Evolutionary conservation across 1,140 invertebrate genomes (phyloP).

Genomic region (Drosophila arawakana): DNA sequence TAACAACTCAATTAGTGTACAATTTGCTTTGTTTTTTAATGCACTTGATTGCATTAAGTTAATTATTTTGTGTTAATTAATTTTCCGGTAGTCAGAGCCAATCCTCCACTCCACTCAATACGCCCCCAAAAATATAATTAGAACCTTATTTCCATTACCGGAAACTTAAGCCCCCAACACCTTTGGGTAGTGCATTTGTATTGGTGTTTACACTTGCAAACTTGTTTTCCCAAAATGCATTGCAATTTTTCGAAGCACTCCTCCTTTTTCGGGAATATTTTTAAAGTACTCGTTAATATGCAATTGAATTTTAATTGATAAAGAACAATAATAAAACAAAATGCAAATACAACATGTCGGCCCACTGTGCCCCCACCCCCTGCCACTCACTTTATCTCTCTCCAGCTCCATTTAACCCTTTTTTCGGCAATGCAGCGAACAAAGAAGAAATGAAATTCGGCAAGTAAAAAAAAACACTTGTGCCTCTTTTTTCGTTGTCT

Average conservation of each 20-base stretch:
- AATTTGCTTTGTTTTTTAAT: too few species aligned
- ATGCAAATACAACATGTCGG: conserved; percentile 45
- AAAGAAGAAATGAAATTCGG: conserved; percentile 59
- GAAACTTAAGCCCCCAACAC: conserved; percentile 37
- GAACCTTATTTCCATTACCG: conserved; percentile 53
- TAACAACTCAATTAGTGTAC: not conserved
- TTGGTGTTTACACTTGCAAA: conserved; percentile 30
- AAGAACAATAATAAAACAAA: conserved; percentile 39
- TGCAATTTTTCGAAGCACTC: conserved; percentile 47
- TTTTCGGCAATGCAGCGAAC: conserved; percentile 30
- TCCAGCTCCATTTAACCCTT: not conserved
- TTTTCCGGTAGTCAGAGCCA: not conserved
- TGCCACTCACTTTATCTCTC: not conserved
- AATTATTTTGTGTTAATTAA: not conserved
- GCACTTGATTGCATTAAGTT: not conserved
- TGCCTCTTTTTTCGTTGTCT: conserved; percentile 45
- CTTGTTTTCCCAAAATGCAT: conserved; percentile 45
- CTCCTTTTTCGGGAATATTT: conserved; percentile 50
- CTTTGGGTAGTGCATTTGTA: not conserved
- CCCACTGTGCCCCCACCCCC: conserved; percentile 1
- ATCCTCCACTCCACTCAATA: not conserved
- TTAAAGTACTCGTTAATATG: conserved; percentile 50
- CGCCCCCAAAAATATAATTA: conserved; percentile 35
- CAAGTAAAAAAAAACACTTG: conserved; percentile 57
- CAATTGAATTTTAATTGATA: conserved; percentile 41